Conservation (phyloP, 2,888 invertebrate genomes). For the Tineola bisselliella region DNA sequence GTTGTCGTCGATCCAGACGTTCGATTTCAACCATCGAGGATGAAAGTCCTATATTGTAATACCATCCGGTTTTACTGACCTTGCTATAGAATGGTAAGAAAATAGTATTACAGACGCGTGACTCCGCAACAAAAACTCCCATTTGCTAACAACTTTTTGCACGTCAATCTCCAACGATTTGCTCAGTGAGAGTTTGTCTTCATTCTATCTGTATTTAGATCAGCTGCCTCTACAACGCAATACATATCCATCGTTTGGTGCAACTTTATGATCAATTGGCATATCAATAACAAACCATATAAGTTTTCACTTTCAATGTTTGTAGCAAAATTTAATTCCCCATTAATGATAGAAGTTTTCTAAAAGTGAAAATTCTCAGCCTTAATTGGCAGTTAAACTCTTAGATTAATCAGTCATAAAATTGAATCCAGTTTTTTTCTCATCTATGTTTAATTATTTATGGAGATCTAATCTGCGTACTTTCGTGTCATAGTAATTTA, state of each 20-base stretch:
- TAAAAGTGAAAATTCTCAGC: slow-evolving; percentile 1
- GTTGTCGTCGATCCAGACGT: slow-evolving; percentile 54
- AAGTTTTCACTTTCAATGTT: background rate
- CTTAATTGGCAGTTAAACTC: background rate
- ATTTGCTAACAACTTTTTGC: slow-evolving; percentile 42
- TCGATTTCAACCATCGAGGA: slow-evolving; percentile 58
- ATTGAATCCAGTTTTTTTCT: background rate
- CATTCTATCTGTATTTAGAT: background rate
- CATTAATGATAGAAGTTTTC: background rate
- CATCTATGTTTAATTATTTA: background rate
- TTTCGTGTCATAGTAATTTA: background rate
- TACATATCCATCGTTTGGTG: background rate
- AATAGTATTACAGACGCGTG: slow-evolving; percentile 36
- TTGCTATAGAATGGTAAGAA: slow-evolving; percentile 36
- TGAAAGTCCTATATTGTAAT: slow-evolving; percentile 53
- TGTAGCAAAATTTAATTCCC: background rate
- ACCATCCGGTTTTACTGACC: slow-evolving; percentile 48
- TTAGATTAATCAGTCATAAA: background rate
- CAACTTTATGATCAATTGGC: background rate
- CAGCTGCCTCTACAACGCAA: background rate
- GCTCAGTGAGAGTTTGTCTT: slow-evolving; percentile 49
- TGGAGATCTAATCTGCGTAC: background rate
- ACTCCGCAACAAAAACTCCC: slow-evolving; percentile 41
- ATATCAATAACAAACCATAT: background rate
- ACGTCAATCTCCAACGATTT: slow-evolving; percentile 25